Conservation (phyloP, 1,140 invertebrate genomes). For the Drosophila tsacasi region DNA sequence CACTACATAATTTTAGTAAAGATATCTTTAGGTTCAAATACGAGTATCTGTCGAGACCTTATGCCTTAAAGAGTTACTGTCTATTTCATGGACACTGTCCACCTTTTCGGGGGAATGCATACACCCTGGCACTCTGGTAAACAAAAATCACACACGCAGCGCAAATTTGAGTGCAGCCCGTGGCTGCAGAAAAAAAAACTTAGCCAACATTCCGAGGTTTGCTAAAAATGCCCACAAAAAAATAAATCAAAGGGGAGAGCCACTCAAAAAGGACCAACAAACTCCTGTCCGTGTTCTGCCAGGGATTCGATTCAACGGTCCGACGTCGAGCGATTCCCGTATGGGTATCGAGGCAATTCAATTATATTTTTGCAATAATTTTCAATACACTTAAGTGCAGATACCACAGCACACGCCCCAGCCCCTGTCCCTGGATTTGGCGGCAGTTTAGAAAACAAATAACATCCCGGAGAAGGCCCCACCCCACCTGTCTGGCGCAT, state of each 20-base stretch:
- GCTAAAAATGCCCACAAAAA: slow-evolving; percentile 51
- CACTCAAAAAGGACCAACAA: slow-evolving; percentile 53
- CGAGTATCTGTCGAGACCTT: no score
- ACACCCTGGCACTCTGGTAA: not conserved
- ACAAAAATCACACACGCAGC: slow-evolving; percentile 13
- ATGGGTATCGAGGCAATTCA: slow-evolving; percentile 71
- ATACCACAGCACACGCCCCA: slow-evolving; percentile 10
- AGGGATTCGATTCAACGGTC: slow-evolving; percentile 5
- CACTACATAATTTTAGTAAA: not conserved
- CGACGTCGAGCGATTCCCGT: slow-evolving; percentile 22
- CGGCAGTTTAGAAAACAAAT: slow-evolving; percentile 82
- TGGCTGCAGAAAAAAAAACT: slow-evolving; percentile 14
- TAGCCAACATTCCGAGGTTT: slow-evolving; percentile 28
- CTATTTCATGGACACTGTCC: not conserved
- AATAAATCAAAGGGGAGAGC: slow-evolving; percentile 71
- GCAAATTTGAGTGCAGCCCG: slow-evolving; percentile 47
- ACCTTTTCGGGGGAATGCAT: no score
- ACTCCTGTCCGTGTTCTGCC: slow-evolving; percentile 22
- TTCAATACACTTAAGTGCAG: slow-evolving; percentile 84
- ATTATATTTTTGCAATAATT: slow-evolving; percentile 84
- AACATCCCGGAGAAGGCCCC: slow-evolving; percentile 63
- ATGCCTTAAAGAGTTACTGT: no score
- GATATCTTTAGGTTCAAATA: not conserved
- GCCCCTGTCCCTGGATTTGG: slow-evolving; percentile 44
- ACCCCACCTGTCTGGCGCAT: slow-evolving; percentile 38